Evolutionary conservation across 1,140 invertebrate species (phyloP), one percentile per base, ranked within the genome.

Genomic region (Drosophila mojavensis): DNA sequence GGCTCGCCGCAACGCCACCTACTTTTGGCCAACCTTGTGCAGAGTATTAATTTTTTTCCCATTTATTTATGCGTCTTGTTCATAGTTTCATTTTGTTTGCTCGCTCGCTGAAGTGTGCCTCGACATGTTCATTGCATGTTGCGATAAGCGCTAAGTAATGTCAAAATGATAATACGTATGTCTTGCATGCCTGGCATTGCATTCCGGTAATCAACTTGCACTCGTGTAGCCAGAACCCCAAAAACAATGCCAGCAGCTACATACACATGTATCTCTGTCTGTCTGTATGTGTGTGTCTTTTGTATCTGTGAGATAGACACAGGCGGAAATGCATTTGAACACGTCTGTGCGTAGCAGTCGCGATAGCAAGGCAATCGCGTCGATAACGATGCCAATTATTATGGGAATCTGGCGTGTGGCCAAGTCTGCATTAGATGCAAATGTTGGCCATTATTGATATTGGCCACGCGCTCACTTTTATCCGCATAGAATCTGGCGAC

Each of bases 311-410:
- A 4, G 30, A 9, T 55, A 24, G 20, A 15, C 15, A 7, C 17
- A 11, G 30, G 53, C 84, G 84, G 84, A 88, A 88, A 69, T 84
- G 80, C 84, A 89, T 89, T 89, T 89, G 80, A 89, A 78, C 84
- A 88, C 84, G 84, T 88, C 75, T 88, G 60, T 89, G 84, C 84
- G 84, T 88, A 80, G 74, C 73, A 50, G 36, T 43, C 28, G 45
- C 47, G 71, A 82, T 81, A 75, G 41, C 66, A 69, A 62, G 62
- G 56, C 71, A 75, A 75, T 62, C 30, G 30, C 20, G 6, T 7
- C 41, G 56, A 43, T 28, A 81, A 39, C 56, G 64, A 63, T 79
- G 79, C 73, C 70, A 53, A 48, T 67, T 51, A 58, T n/a, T 10
- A 15, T 54, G 45, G 4, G 53, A 17, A 60, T 64, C 62, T 79